Evolutionary conservation across 2,888 invertebrate species (phyloP), one percentile per base, ranked within the genome.

Genomic region (Melangyna quadrimaculata): DNA sequence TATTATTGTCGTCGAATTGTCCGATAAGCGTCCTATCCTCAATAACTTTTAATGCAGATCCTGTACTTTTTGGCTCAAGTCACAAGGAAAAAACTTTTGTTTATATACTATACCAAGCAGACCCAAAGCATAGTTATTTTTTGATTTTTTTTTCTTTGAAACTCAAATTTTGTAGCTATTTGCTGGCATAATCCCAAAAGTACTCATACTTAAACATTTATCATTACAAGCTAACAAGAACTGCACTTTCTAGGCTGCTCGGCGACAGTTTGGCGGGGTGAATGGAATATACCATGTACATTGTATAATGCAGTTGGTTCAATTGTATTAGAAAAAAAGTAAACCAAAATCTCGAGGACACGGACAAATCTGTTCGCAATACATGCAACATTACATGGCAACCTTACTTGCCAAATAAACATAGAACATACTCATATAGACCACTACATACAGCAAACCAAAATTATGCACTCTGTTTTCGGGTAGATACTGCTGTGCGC

Each of bases 331-430:
- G n/a, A 78, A 69, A 79, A 43, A 37, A 55, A 27, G 70, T n/a
- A 37, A 51, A 22, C 51, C 7, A 40, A 65, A 53, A 29, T 40
- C 45, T 32, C 17, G 29, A 32, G 14, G 29, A n/a, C 40, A 82
- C 78, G 78, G 78, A 78, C 78, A 69, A 82, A 72, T 72, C 72
- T 78, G 67, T 45, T 43, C 43, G 59, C 51, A 53, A 78, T 72
- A 5, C 14, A 43, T 81, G 65, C 77, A 59, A 35, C 71, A n/a
- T n/a, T n/a, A 77, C 77, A 77, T 81, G 71, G 81, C 77, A 78
- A 82, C 72, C n/a, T n/a, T 51, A 51, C 37, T 82, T 82, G 82
- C 72, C 82, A 82, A 72, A 82, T 78, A 72, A 82, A 78, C 72
- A n/a, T n/a, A n/a, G n/a, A n/a, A n/a, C n/a, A n/a, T n/a, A n/a